Percentiles rank a stretch among this genome's conserved stretches.
phyloP scores from a whole-genome alignment of 2,888 invertebrate species.

The Lottia scabra region DNA sequence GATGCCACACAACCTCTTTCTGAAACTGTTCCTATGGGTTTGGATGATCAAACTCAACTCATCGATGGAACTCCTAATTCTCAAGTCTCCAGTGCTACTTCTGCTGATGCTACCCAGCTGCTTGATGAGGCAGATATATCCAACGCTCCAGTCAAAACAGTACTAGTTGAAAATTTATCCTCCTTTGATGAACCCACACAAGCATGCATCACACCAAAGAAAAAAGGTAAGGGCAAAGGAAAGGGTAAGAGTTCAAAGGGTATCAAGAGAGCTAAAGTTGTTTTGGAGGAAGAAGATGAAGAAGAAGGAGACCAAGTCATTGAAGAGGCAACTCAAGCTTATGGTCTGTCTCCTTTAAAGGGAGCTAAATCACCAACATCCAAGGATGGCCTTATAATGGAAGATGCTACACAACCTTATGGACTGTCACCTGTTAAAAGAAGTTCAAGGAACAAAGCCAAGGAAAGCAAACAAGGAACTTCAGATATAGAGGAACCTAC shows the following conservation, averaged over 20 bases:
- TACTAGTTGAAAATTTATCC: neutral
- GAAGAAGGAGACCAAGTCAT: neutral
- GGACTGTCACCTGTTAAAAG: neutral
- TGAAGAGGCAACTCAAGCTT: conserved; percentile 36
- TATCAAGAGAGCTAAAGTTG: conserved; percentile 3
- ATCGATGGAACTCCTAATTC: neutral
- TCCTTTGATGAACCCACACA: conserved; percentile 18
- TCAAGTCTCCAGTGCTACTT: neutral
- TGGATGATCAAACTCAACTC: neutral
- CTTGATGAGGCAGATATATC: conserved; percentile 17
- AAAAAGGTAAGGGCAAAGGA: neutral
- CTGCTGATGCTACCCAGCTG: neutral
- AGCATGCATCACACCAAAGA: neutral
- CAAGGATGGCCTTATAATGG: neutral
- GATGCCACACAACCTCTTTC: conserved; percentile 1
- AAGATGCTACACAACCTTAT: conserved; percentile 4
- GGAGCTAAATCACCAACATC: neutral
- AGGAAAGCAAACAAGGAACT: neutral
- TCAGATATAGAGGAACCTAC: conserved; percentile 1
- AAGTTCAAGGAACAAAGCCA: neutral
- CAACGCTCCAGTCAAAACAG: conserved; percentile 20
- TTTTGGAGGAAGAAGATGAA: conserved; percentile 15
- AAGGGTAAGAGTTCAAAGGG: conserved; percentile 9
- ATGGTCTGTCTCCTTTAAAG: conserved; percentile 31
- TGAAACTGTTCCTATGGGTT: conserved; percentile 1